Evolutionary conservation across 2,888 invertebrate species (phyloP), one percentile per base, ranked within the genome.

Genomic region (Folsomia candida): DNA sequence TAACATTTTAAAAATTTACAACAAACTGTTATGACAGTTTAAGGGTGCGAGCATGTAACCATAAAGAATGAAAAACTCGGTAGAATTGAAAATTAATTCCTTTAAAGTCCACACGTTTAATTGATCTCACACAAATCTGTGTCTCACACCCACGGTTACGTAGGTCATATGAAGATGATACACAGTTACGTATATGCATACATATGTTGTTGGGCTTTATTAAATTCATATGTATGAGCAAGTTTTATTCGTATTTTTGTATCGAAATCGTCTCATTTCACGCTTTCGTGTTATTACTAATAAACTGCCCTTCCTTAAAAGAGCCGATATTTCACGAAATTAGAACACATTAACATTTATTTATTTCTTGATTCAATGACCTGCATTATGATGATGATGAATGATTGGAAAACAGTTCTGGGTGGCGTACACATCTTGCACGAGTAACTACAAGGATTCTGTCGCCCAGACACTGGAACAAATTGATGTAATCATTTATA

Each of bases 401-500:
- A n/a, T 37, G 2, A 59, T 28, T 26, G 60, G 37, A 69, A n/a
- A n/a, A n/a, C 83, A 88, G 87, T 88, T 88, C 80, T 88, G 88
- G 88, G 86, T 85, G 0, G 87, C 87, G 1, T 88, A 86, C 78
- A 88, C 88, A 0, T 85, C 86, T 0, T 90, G 90, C 80, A 85
- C 85, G 25, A 85, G 88, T 0, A 89, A 89, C 80, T 87, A 87
- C 80, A 84, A 88, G 79, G 89, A 90, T 80, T 87, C 89, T 0
- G 88, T 89, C 1, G 87, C 88, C 77, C 83, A 87, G 27, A 87
- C 88, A 0, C 81, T 90, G 66, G 89, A 89, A 79, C 89, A 89
- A 76, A 87, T 89, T 66, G 90, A 90, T 81, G 85, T 87, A 68
- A 88, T 89, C n/a, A n/a, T n/a, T n/a, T n/a, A n/a, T n/a, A n/a